Conservation (phyloP, 2,113 vertebrate species). For the Salminus brasiliensis region DNA sequence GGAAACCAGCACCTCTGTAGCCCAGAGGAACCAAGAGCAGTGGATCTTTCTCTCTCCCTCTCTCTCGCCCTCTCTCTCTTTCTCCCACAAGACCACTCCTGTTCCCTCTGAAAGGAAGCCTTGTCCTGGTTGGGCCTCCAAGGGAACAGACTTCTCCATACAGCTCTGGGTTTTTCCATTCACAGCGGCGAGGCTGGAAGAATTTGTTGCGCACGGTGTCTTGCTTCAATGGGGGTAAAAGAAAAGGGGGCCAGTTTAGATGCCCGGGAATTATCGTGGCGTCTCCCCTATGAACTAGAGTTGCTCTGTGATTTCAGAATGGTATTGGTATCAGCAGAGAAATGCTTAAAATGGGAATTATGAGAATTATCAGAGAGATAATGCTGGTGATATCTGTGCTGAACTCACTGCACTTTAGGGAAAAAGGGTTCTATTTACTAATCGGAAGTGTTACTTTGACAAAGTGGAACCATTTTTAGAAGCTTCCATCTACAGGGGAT, state of each 20-base stretch:
- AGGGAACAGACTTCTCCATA: conserved; percentile 74
- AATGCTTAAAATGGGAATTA: no score
- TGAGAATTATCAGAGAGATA: no score
- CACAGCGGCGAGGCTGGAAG: conserved; percentile 64
- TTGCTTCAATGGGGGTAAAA: conserved; percentile 34
- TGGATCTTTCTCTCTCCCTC: conserved; percentile 74
- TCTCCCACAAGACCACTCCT: conserved; percentile 76
- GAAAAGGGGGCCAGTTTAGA: conserved; percentile 8
- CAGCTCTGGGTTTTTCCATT: conserved; percentile 70
- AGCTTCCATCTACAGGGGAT: no score
- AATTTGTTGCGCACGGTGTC: conserved; percentile 51
- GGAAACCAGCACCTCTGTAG: conserved; percentile 73
- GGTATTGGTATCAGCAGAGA: no score
- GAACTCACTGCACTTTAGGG: no score
- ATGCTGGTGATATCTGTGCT: no score
- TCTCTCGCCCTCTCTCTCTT: conserved; percentile 54
- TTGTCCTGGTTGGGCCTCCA: conserved; percentile 71
- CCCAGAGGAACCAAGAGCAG: conserved; percentile 59
- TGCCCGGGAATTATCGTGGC: background rate
- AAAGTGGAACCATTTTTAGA: no score
- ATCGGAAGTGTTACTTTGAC: no score
- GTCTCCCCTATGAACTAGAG: no score
- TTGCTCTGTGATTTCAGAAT: no score
- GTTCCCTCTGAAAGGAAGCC: conserved; percentile 79
- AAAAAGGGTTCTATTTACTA: no score